Base-by-base conservation (phyloP, 2,113 vertebrate species). In the Anolis carolinensis region DNA sequence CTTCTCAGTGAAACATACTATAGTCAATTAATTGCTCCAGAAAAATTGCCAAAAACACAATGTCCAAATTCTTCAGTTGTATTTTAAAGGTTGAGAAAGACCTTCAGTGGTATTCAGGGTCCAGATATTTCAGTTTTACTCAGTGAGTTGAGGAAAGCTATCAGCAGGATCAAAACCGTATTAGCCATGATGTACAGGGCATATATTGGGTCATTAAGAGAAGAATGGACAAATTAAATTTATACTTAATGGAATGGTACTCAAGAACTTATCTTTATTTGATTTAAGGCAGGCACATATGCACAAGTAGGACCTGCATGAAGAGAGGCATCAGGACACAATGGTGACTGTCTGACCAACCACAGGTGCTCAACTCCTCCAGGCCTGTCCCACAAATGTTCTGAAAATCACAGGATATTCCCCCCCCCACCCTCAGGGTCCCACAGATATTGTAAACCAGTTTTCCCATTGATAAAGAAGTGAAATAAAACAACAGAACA, bases 21-120 rank as follows among this genome's bases (percentile, higher is more conserved):
- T 13, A 16, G 80, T 88, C 25, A 11, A 68, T 44, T 59, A 27
- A 50, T 52, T 80, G 27, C 65, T 18, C 18, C 25, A 78, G 39
- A 82, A 81, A 68, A 84, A 50, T 63, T 44, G 2, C 9, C 55
- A 34, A 77, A 27, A 11, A 90, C 89, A 59, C 83, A 83, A 48
- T 44, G 77, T 62, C 52, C 30, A 27, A 44, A 59, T 27, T 10
- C 23, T 78, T 86, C 44, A 32, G 2, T 63, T 25, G 21, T 59
- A 88, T 23, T 44, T 44, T 44, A 44, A 44, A 44, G 39, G 39
- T 44, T 44, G 39, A 2, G 5, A 44, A 44, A 44, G 3, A 44
- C 39, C 39, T 44, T 5, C 39, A 44, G 39, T 44, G 39, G 39
- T 44, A 44, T 44, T 44, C 39, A 44, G 5, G 32, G 77, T 62